A percentile compares a stretch with the other conserved stretches of the same genome.
Conservation (phyloP, 2,888 invertebrate genomes). For the Teleiodes luculella region DNA sequence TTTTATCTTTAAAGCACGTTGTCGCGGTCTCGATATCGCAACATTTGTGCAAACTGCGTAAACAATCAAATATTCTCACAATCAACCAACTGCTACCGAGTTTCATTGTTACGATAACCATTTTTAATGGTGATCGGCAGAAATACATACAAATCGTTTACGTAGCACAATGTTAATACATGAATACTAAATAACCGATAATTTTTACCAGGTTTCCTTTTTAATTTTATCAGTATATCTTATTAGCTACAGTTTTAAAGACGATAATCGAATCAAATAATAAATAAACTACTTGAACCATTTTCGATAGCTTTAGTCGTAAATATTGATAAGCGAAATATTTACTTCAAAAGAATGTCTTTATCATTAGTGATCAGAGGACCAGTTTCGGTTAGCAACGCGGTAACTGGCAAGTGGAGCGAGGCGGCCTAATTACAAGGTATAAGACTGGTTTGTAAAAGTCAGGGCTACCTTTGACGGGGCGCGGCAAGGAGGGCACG, state of each 20-base stretch:
- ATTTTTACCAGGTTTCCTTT: too few species aligned
- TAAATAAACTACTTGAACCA: too few species aligned
- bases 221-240: too few species aligned
- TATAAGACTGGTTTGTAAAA: constrained; percentile 14
- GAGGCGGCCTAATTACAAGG: constrained; percentile 15
- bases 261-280: too few species aligned
- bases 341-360: background rate
- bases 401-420: constrained; percentile 1
- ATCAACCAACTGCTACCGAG: background rate
- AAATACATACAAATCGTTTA: background rate
- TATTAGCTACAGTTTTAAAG: too few species aligned
- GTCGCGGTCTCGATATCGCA: background rate
- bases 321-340: too few species aligned
- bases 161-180: background rate
- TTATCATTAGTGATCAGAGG: too few species aligned
- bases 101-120: background rate
- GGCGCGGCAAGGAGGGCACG: constrained; percentile 88
- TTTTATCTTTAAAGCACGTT: too few species aligned
- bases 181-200: background rate
- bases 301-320: too few species aligned
- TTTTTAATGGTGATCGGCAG: background rate
- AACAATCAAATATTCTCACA: background rate
- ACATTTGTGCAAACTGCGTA: constrained; percentile 3
- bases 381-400: background rate
- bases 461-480: constrained; percentile 82